Percentiles rank a stretch among this genome's conserved stretches.
These are phyloP conservation scores for Aricia agestis DNA, from an alignment of 1,140 invertebrate genomes.

Conservation along the genomic window DNA sequence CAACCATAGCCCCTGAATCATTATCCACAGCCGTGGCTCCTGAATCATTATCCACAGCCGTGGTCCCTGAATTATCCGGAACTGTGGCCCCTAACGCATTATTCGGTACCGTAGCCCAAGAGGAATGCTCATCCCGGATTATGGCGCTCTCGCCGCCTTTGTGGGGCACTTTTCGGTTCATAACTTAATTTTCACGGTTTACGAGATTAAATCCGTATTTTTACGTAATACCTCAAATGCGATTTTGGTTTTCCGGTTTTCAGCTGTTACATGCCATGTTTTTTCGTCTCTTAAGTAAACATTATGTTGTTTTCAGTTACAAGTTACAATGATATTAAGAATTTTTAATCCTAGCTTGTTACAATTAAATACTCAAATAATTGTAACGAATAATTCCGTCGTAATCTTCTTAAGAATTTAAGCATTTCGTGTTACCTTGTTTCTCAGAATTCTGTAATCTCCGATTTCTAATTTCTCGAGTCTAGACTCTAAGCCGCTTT, in stretches of 20 bases:
- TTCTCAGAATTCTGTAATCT: too few relatives aligned
- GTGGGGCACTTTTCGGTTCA: not conserved
- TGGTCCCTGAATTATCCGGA: not conserved
- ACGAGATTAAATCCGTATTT: not conserved
- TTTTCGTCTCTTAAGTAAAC: not conserved
- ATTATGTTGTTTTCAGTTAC: too few relatives aligned
- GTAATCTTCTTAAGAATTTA: too few relatives aligned
- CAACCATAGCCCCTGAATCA: too few relatives aligned
- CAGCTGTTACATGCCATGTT: not conserved
- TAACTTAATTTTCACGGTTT: not conserved
- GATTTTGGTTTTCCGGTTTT: not conserved
- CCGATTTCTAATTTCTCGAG: not conserved
- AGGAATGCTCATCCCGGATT: not conserved
- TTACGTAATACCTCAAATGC: not conserved
- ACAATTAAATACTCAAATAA: too few relatives aligned
- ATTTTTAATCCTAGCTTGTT: too few relatives aligned
- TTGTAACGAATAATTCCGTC: too few relatives aligned
- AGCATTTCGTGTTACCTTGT: too few relatives aligned
- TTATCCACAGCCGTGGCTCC: too few relatives aligned
- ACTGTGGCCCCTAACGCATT: not conserved
- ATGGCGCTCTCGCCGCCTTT: not conserved
- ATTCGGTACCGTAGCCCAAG: not conserved
- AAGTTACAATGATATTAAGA: too few relatives aligned
- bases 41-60: too few relatives aligned
- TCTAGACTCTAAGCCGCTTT: not conserved